Evolutionary conservation across 2,888 invertebrate species (phyloP).

Genomic region (Spodoptera littoralis): DNA sequence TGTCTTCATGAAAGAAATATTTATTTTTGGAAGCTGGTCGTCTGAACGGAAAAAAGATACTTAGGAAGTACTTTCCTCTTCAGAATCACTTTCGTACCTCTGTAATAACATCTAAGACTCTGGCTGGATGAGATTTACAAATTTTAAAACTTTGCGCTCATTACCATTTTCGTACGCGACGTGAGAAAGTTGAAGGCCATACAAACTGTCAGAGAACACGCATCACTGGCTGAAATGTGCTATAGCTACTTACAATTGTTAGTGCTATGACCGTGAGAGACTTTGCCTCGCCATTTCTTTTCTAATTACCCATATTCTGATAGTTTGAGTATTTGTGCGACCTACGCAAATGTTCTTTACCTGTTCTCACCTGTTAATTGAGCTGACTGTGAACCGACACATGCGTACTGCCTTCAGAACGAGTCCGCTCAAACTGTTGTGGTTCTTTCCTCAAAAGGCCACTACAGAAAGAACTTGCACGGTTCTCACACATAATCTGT

Average conservation of each 20-base stretch:
- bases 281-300: too few species aligned
- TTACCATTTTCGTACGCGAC: constrained; percentile 26
- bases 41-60: constrained; percentile 11
- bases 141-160: constrained; percentile 36
- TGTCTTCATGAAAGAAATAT: constrained; percentile 19
- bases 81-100: background rate
- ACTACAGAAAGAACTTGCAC: too few species aligned
- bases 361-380: too few species aligned
- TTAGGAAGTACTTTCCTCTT: background rate
- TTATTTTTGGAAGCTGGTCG: constrained; percentile 24
- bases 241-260: background rate
- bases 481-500: too few species aligned
- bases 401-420: too few species aligned
- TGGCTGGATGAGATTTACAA: constrained; percentile 26
- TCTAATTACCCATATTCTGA: too few species aligned
- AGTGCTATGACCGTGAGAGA: too few species aligned
- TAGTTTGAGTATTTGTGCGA: too few species aligned
- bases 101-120: constrained; percentile 11
- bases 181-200: constrained; percentile 20
- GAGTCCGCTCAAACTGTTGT: too few species aligned
- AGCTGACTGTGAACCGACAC: too few species aligned
- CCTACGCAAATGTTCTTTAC: too few species aligned
- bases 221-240: constrained; percentile 13
- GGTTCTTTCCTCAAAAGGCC: too few species aligned
- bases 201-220: constrained; percentile 34